Evolutionary conservation across 2,888 invertebrate genomes (phyloP).

Genomic region (Galerucella pusilla): DNA sequence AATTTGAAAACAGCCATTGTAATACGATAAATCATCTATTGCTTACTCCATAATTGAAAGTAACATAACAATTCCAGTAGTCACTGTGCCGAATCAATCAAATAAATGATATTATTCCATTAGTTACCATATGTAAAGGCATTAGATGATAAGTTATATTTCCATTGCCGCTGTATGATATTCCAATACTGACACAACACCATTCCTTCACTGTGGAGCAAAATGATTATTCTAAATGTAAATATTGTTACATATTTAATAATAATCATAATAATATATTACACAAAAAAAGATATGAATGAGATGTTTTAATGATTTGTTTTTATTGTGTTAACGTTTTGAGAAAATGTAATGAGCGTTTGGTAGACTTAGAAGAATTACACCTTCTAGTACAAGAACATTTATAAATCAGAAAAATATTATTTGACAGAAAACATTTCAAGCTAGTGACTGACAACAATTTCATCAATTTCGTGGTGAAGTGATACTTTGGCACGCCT

Average conservation of each 20-base stretch:
- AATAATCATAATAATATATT: constrained; percentile 49
- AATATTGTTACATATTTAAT: constrained; percentile 68
- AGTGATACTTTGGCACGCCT: too few relatives aligned
- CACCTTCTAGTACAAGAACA: constrained; percentile 51
- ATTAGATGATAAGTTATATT: constrained; percentile 44
- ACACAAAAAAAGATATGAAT: constrained; percentile 47
- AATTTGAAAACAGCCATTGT: not conserved
- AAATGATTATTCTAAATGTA: constrained; percentile 70
- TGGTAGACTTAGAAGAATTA: constrained; percentile 55
- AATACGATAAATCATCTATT: not conserved
- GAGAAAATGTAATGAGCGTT: constrained; percentile 55
- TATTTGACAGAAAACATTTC: not conserved
- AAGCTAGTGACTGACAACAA: too few relatives aligned
- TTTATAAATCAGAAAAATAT: constrained; percentile 44
- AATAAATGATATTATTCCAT: not conserved
- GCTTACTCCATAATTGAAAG: not conserved
- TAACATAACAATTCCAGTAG: too few relatives aligned
- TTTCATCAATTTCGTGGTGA: too few relatives aligned
- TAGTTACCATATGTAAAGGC: constrained; percentile 37
- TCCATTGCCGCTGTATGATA: constrained; percentile 10
- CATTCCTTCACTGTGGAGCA: constrained; percentile 56
- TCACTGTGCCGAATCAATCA: not conserved
- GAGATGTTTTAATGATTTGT: constrained; percentile 46
- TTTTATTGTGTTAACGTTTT: constrained; percentile 50
- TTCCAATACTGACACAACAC: constrained; percentile 53